Percentiles rank a stretch among this genome's conserved stretches.
Conservation (phyloP, 1,140 invertebrate species). For the Drosophila orosa region DNA sequence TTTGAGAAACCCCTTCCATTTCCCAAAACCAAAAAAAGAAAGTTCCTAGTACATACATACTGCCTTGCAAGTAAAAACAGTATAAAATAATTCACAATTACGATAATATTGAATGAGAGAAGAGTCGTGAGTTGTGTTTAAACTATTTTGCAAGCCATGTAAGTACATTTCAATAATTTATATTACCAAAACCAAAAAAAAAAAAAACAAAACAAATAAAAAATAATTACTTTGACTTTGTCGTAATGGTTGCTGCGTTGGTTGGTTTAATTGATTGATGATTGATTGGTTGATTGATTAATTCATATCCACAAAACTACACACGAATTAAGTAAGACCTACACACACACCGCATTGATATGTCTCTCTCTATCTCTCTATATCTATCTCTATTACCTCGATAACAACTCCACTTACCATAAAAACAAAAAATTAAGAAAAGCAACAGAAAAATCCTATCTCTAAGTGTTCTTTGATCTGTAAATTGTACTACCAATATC, state of each 20-base stretch:
- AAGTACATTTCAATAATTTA: conserved; percentile 83
- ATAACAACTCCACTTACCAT: conserved; percentile 41
- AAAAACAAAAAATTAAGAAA: conserved; percentile 17
- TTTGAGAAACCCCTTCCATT: conserved; percentile 39
- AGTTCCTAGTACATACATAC: conserved; percentile 73
- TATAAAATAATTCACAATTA: conserved; percentile 31
- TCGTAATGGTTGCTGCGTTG: conserved; percentile 84
- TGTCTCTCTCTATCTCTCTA: conserved; percentile 57
- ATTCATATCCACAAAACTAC: conserved; percentile 71
- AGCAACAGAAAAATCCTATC: conserved; percentile 41
- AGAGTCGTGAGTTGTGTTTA: conserved; percentile 59
- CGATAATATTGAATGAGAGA: conserved; percentile 36
- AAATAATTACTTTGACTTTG: conserved; percentile 81
- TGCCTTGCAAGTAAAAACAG: conserved; percentile 73
- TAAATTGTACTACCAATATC: conserved; percentile 58
- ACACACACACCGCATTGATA: conserved; percentile 58
- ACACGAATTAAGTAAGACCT: conserved; percentile 61
- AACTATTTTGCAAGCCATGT: conserved; percentile 79
- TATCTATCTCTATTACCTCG: conserved; percentile 48
- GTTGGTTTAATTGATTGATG: conserved; percentile 80
- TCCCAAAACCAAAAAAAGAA: conserved; percentile 27
- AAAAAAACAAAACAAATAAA: conserved; percentile 20
- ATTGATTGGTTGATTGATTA: conserved; percentile 74
- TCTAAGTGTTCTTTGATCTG: conserved; percentile 77
- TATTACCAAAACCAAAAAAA: conserved; percentile 51